These are phyloP conservation scores for Steinernema scapterisci DNA, from an alignment of 2,888 invertebrate genomes.

Conservation along the genomic window DNA sequence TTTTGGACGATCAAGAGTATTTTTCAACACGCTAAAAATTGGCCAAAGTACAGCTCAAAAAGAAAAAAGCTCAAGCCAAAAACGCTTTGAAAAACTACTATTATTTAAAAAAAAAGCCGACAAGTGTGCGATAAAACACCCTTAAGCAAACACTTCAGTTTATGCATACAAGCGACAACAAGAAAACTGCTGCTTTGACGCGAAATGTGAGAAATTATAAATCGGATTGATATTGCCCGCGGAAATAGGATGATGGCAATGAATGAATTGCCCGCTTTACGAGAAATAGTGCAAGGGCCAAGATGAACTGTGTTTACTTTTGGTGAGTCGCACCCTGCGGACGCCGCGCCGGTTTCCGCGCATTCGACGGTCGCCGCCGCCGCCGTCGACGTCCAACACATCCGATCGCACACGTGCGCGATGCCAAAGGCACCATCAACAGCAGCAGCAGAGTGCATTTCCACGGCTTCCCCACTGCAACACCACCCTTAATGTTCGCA, in stretches of 20 bases:
- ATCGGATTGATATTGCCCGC: not conserved
- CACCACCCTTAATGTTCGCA: not conserved
- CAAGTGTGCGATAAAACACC: not conserved
- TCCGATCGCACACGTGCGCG: constrained; percentile 10
- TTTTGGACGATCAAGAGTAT: no score
- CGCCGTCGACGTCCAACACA: not conserved
- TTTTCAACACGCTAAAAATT: no score
- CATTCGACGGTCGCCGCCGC: not conserved
- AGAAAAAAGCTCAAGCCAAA: no score
- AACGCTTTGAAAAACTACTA: not conserved
- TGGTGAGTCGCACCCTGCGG: not conserved
- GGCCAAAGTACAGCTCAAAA: no score
- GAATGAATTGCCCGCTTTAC: not conserved
- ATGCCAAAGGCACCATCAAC: not conserved
- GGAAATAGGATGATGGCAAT: not conserved
- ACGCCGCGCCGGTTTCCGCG: not conserved
- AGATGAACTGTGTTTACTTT: constrained; percentile 23
- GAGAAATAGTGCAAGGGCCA: not conserved
- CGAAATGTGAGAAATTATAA: not conserved
- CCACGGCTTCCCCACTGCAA: not conserved
- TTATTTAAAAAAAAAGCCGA: not conserved
- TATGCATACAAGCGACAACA: not conserved
- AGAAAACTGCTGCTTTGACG: not conserved
- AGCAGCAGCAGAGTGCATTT: constrained; percentile 3
- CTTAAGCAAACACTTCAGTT: not conserved